A percentile compares a stretch with the other conserved stretches of the same genome.
Evolutionary conservation across 2,113 vertebrate species (phyloP).

Genomic region (Boleophthalmus pectinirostris): DNA sequence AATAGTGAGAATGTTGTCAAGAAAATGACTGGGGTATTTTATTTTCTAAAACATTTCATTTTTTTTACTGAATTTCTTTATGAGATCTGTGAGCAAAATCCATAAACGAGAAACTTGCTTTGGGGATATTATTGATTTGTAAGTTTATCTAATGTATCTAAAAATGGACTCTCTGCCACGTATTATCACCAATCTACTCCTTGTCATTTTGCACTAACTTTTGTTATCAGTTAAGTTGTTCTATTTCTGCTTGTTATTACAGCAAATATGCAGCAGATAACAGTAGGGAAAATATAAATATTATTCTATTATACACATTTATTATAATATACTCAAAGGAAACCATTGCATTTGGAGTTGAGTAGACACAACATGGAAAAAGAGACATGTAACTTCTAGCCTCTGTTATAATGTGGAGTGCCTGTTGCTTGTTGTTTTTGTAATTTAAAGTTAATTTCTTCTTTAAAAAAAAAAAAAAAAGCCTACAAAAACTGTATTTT

Average conservation of each 20-base stretch:
- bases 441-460: neutral
- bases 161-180: neutral
- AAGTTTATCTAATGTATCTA: slow-evolving; percentile 4
- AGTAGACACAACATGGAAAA: neutral
- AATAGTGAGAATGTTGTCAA: slow-evolving; percentile 6
- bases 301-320: too few relatives aligned
- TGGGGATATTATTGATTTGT: neutral
- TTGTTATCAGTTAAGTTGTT: neutral
- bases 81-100: neutral
- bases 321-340: too few relatives aligned
- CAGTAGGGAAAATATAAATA: too few relatives aligned
- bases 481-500: neutral
- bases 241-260: neutral
- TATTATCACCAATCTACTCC: neutral
- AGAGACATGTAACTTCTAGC: neutral
- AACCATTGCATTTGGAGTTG: neutral
- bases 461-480: too few relatives aligned
- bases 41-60: neutral
- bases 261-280: too few relatives aligned
- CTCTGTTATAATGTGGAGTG: too few relatives aligned
- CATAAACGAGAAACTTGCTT: too few relatives aligned
- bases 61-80: neutral
- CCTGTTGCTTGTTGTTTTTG: neutral
- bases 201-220: neutral
- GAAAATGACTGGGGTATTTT: neutral